Conservation (phyloP, 2,113 vertebrate genomes). For the Nyctibius bracteatus region DNA sequence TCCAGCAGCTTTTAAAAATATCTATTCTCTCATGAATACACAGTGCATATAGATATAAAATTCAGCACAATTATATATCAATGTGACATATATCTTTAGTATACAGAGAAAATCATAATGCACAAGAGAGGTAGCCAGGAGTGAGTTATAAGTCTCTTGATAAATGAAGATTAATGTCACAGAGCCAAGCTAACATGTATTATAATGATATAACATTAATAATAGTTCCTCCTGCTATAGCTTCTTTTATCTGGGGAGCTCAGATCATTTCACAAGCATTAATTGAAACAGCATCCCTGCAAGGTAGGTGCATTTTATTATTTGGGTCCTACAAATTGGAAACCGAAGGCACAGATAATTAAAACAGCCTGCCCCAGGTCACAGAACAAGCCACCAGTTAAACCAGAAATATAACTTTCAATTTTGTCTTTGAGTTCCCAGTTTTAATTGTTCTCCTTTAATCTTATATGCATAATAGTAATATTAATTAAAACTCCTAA, state of each 20-base stretch:
- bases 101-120: not conserved
- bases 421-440: not conserved
- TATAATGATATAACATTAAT: not conserved
- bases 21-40: not conserved
- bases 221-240: not conserved
- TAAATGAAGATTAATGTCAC: not conserved
- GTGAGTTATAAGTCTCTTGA: not conserved
- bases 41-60: not conserved
- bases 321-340: not conserved
- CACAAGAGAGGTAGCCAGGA: not conserved
- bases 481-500: not conserved
- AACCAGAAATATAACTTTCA: not conserved
- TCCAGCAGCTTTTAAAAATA: not conserved
- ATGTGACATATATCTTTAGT: not conserved
- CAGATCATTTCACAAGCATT: not conserved
- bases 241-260: not conserved
- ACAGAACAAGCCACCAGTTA: not conserved
- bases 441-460: not conserved
- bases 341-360: not conserved
- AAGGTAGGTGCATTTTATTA: not conserved
- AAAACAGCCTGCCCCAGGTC: not conserved
- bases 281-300: not conserved
- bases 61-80: not conserved
- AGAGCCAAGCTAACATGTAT: not conserved
- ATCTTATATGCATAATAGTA: not conserved